Base-by-base conservation (phyloP, 2,797 vertebrate genomes). In the Labeo calbasu region DNA sequence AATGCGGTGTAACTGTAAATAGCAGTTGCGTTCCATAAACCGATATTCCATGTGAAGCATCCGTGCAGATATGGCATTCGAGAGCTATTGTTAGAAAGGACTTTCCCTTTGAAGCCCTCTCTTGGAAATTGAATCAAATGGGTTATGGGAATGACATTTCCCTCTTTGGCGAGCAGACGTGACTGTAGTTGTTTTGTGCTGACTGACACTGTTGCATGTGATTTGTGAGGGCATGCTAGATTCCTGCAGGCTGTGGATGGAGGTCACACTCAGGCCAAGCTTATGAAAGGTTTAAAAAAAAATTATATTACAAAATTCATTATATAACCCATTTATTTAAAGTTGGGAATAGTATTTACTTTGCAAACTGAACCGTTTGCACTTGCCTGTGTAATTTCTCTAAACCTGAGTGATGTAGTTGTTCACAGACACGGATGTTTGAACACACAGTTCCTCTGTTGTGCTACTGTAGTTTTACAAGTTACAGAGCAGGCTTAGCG, bases 401-500 rank as follows among this genome's bases (percentile, higher is more conserved):
- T n/a, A 28, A 19, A 50, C 13, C 0, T n/a, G 5, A 7, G n/a
- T 23, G 10, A 53, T 59, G 72, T 78, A 85, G 77, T n/a, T 80
- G n/a, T 65, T 57, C 66, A 73, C 10, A 71, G 46, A 55, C 57
- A 79, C 43, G n/a, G 71, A 73, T 90, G 88, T 87, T 57, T 32
- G 8, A 36, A 53, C 25, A 36, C 4, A 61, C 77, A 71, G 68
- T 48, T 17, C n/a, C 13, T 81, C 17, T 46, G 68, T 75, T 84
- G 66, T 80, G 65, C 69, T 66, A 25, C 61, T 81, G 71, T 59
- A 28, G 61, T 79, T 83, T 65, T 23, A 46, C 69, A 50, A 63
- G 36, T 68, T 87, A 43, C 25, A 83, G 76, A 88, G 91, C 88
- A 90, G 81, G 72, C 87, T 89, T 89, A 88, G 87, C 84, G 84